Evolutionary conservation across 2,888 invertebrate genomes (phyloP), one percentile per base, ranked within the genome.

Genomic region (Drosophila nigritarsus): DNA sequence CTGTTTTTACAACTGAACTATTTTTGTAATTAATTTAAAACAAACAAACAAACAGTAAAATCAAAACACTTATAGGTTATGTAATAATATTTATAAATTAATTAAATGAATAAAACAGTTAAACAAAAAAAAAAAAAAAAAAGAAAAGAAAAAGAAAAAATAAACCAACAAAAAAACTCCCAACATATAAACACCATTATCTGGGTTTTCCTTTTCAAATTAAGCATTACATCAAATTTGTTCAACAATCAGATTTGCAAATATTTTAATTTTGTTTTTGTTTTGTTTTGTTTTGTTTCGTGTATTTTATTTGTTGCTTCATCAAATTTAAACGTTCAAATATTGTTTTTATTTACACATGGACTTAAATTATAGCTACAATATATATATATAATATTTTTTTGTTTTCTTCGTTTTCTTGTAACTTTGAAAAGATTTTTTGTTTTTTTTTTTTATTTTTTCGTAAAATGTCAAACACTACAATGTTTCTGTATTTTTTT

Each of bases 11-110:
- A 81, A 80, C 65, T 68, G 63, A 80, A 80, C 82, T 80, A 80
- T 80, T 80, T 80, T 80, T 80, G 80, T 80, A 80, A 82, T 80
- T 80, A 80, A 82, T 78, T 78, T 82, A 80, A 80, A 78, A 38
- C 27, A 27, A 48, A 73, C 49, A 65, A 53, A 56, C 58, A 72
- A 72, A 64, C 53, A 55, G 69, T 54, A 71, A 73, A 50, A 59
- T 67, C 56, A 64, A 78, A 79, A 88, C 67, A 88, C 77, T 74
- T 83, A 61, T 90, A 87, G 89, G 87, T 89, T 87, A 87, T 82
- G 71, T 84, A 82, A 86, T 87, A 86, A 88, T 90, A 87, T 87
- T 88, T 90, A 87, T 90, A 89, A 89, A 90, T 82, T 87, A 90
- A 89, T 90, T 90, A 84, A 88, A 88, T 78, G 69, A 86, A 88